Conservation (phyloP, 2,113 vertebrate genomes). For the Progne subis region DNA sequence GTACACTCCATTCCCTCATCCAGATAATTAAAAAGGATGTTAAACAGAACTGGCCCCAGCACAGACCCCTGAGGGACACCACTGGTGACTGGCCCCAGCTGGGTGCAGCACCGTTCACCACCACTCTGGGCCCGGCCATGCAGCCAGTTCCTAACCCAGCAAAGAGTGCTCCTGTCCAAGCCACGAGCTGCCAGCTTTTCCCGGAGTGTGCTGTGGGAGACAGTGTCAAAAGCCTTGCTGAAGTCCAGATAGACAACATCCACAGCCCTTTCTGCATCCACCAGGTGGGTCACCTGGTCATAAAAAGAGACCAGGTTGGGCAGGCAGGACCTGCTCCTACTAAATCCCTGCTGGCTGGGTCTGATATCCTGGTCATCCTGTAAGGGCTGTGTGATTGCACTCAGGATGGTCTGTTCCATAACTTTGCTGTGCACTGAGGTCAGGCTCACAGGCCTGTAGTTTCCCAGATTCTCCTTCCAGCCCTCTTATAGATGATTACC, state of each 20-base stretch:
- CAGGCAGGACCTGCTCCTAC: accelerated
- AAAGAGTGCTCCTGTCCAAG: not conserved
- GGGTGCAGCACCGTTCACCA: accelerated
- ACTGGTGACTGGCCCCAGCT: not conserved
- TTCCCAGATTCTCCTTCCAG: not conserved
- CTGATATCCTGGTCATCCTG: accelerated
- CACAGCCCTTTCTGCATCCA: not conserved
- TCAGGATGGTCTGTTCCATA: not conserved
- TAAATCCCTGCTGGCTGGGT: accelerated
- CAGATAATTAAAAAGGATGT: not conserved
- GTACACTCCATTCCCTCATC: not conserved
- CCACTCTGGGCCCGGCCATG: accelerated
- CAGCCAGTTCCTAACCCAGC: not conserved
- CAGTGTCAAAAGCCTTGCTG: not conserved
- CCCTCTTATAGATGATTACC: not conserved
- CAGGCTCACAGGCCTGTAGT: not conserved
- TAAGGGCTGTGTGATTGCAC: not conserved
- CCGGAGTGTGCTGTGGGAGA: not conserved
- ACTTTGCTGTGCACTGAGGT: not conserved
- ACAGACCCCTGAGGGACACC: accelerated
- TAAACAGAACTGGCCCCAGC: not conserved
- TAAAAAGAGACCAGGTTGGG: not conserved
- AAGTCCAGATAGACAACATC: accelerated
- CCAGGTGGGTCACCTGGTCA: accelerated
- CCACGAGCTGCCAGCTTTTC: accelerated